A percentile compares a stretch with the other conserved stretches of the same genome.
phyloP scores from a whole-genome alignment of 2,797 vertebrate species.

The Macrochelys suwanniensis region DNA sequence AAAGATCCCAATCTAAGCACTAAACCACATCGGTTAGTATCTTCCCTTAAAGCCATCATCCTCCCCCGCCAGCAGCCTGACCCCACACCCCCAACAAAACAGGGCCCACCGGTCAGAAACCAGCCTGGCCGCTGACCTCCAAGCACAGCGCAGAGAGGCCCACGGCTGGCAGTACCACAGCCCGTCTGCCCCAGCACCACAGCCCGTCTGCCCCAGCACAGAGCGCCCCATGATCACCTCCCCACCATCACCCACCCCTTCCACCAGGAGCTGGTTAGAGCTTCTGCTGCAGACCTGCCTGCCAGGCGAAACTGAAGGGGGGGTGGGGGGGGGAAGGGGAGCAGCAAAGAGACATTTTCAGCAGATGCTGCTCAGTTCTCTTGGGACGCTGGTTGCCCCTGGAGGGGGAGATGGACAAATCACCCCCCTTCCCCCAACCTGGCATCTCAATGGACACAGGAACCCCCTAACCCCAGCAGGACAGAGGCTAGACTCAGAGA shows the following conservation, averaged over 20 bases:
- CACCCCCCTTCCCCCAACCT: neutral
- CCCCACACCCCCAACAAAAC: neutral
- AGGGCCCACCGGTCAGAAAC: no score
- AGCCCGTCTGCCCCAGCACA: neutral
- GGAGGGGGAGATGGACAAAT: neutral
- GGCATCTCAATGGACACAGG: neutral
- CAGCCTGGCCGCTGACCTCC: neutral
- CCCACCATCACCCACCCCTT: neutral
- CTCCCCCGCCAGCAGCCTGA: neutral
- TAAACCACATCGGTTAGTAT: neutral
- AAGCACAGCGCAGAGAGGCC: neutral
- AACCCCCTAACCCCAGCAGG: neutral
- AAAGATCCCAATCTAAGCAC: neutral
- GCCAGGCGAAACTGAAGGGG: no score
- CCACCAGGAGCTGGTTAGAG: neutral
- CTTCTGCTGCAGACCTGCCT: neutral
- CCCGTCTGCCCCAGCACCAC: neutral
- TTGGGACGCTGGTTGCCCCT: neutral
- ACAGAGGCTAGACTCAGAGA: neutral
- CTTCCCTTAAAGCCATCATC: neutral
- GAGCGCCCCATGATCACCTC: neutral
- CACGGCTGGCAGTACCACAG: neutral
- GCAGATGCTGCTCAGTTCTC: neutral
- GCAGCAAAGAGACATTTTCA: neutral
- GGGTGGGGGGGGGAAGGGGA: no score